These are phyloP conservation scores for Tipula unca DNA, from an alignment of 2,888 invertebrate species.

Conservation along the genomic window DNA sequence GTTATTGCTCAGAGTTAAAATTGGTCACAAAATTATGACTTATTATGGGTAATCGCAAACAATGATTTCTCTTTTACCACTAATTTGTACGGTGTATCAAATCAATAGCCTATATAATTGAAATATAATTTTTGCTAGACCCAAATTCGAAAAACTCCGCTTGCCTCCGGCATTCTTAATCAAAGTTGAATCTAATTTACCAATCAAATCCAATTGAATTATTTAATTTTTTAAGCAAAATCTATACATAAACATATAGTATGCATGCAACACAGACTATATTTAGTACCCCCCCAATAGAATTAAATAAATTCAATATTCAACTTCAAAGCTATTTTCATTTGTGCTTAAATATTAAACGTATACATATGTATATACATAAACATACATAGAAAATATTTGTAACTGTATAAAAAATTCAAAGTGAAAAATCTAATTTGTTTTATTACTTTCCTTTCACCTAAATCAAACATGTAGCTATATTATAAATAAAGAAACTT, in stretches of 20 bases:
- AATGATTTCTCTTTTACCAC: too few species aligned
- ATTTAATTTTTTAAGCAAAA: neutral
- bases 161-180: neutral
- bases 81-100: too few species aligned
- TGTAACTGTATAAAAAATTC: neutral
- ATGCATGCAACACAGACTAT: neutral
- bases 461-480: neutral
- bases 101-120: too few species aligned
- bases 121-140: too few species aligned
- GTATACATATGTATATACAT: neutral
- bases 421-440: constrained; percentile 8
- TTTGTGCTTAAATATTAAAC: neutral
- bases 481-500: neutral
- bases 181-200: neutral
- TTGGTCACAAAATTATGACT: too few species aligned
- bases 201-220: neutral
- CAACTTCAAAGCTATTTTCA: neutral
- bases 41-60: too few species aligned
- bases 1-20: too few species aligned
- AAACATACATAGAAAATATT: neutral
- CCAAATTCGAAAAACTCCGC: too few species aligned
- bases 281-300: neutral
- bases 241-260: too few species aligned
- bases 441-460: neutral
- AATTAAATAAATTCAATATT: neutral